A percentile compares a stretch with the other conserved stretches of the same genome.
phyloP scores from a whole-genome alignment of 2,113 vertebrate species.

The Struthidea cinerea region DNA sequence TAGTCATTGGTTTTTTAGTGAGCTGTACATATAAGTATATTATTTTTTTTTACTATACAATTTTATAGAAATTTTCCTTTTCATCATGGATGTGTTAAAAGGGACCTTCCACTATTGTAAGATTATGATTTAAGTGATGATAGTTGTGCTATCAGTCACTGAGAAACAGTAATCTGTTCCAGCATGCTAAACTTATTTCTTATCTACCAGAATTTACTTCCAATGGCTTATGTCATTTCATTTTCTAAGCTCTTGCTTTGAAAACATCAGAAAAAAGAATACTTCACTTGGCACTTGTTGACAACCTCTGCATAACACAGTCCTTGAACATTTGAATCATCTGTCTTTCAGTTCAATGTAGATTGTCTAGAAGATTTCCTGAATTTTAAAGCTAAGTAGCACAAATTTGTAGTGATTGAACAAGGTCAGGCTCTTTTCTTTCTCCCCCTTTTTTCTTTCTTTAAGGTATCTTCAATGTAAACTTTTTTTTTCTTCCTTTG shows the following conservation, averaged over 20 bases:
- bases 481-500: background rate
- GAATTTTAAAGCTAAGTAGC: background rate
- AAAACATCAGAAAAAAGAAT: background rate
- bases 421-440: background rate
- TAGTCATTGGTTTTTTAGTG: background rate
- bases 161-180: background rate
- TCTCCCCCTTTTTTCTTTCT: fast-evolving
- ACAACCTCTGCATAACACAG: background rate
- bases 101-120: background rate
- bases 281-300: background rate
- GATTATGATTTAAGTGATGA: background rate
- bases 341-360: background rate
- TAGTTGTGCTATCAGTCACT: background rate
- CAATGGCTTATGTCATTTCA: background rate
- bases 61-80: background rate
- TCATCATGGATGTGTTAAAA: background rate
- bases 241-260: background rate
- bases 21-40: background rate
- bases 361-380: background rate
- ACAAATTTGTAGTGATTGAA: background rate
- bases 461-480: background rate
- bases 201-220: background rate
- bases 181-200: background rate
- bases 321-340: background rate
- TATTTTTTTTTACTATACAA: background rate